Conservation (phyloP, 2,888 invertebrate species). For the Tryphoninae sp. region DNA sequence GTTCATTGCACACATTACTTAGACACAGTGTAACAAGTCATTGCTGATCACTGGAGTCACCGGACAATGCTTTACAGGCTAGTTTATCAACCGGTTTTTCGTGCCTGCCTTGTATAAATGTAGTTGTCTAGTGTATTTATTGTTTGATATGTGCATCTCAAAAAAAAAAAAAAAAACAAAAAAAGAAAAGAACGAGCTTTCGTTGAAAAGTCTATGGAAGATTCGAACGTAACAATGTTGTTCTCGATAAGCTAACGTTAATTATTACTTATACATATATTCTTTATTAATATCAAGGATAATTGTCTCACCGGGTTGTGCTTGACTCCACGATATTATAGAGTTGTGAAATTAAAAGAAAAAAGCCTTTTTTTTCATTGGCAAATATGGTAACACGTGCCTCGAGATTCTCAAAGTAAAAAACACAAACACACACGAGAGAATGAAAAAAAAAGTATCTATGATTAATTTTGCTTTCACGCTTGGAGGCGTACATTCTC, state of each 20-base stretch:
- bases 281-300: slow-evolving; percentile 5
- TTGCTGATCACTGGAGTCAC: slow-evolving; percentile 54
- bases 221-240: slow-evolving; percentile 36
- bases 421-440: slow-evolving; percentile 24
- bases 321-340: slow-evolving; percentile 49
- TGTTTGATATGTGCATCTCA: slow-evolving; percentile 58
- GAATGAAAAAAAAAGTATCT: not conserved
- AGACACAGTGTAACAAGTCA: slow-evolving; percentile 45
- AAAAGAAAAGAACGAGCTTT: slow-evolving; percentile 14
- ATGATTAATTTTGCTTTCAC: slow-evolving; percentile 10
- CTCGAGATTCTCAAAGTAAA: slow-evolving; percentile 35
- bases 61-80: slow-evolving; percentile 59
- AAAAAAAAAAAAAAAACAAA: slow-evolving; percentile 14
- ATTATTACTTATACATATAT: slow-evolving; percentile 7
- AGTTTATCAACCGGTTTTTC: slow-evolving; percentile 46
- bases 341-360: slow-evolving; percentile 31
- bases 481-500: slow-evolving; percentile 43
- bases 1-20: slow-evolving; percentile 56
- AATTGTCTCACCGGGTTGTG: slow-evolving; percentile 27
- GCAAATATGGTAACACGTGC: slow-evolving; percentile 34
- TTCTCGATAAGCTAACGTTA: slow-evolving; percentile 13
- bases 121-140: slow-evolving; percentile 57
- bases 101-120: slow-evolving; percentile 57
- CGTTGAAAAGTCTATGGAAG: slow-evolving; percentile 24
- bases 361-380: slow-evolving; percentile 2